Evolutionary conservation across 2,797 vertebrate genomes (phyloP), one percentile per base, ranked within the genome.

Genomic region (Sebastes reedi): DNA sequence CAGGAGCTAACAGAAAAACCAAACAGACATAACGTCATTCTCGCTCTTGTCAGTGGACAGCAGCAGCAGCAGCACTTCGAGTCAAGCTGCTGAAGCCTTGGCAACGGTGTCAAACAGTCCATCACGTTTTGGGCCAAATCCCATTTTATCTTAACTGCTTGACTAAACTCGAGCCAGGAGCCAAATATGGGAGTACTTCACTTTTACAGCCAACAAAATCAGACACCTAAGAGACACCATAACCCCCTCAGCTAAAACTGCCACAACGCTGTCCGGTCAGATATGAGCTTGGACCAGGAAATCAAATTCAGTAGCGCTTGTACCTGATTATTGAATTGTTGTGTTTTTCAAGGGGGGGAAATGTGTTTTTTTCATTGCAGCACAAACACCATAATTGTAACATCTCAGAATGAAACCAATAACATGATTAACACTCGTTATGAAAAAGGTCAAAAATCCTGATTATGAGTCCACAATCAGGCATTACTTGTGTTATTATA

Each of bases 161-260:
- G 64, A 86, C 69, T 83, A 30, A 74, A 77, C 69, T 32, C 9
- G 6, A 3, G 64, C 80, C 75, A 64, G 70, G 14, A 82, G 84
- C 80, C 69, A 65, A 88, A 87, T 66, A 61, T 87, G 80, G 67
- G 82, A 77, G 78, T 39, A 34, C 84, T 79, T 85, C 59, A 71
- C 70, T 71, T 78, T 75, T 58, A 77, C 36, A 54, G 82, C 60
- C 80, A 80, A 83, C 75, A 76, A 55, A 83, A 62, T 65, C 72
- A 36, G 80, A 83, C 75, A 77, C 78, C 82, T 79, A 4, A 36
- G 86, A 87, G 84, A 83, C 79, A 14, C 52, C 13, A 18, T 2
- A 9, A 70, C 56, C 78, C 16, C 67, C 67, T 12, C 3, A 6
- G 75, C 80, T 32, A 32, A 34, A 55, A 18, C 24, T 2, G 76